Evolutionary conservation across 2,113 vertebrate species (phyloP).

Genomic region (Nothocercus nigrocapillus): DNA sequence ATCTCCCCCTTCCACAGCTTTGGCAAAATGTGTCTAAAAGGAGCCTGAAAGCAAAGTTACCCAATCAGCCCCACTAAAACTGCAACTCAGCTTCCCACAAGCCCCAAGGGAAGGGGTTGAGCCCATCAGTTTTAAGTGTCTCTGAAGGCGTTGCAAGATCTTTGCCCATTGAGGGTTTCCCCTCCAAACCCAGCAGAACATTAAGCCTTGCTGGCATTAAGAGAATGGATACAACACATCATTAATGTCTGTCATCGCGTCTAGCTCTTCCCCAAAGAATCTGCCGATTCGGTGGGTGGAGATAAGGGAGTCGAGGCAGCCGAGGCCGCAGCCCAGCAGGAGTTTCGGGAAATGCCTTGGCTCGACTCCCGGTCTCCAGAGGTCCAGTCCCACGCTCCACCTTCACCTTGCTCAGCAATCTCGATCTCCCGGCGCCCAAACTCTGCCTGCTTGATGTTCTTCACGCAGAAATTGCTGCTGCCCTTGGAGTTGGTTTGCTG

Average conservation of each 20-base stretch:
- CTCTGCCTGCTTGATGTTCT: slow-evolving; percentile 96
- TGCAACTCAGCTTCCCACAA: neutral
- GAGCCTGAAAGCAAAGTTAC: neutral
- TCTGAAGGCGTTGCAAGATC: neutral
- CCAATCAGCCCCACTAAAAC: neutral
- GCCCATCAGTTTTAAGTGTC: neutral
- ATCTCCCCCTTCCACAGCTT: neutral
- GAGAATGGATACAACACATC: neutral
- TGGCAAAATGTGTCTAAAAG: neutral
- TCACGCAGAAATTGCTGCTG: slow-evolving; percentile 95
- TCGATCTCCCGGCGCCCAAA: slow-evolving; percentile 95
- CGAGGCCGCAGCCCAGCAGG: neutral
- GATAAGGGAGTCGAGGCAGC: neutral
- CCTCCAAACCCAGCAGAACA: neutral
- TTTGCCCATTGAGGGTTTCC: neutral
- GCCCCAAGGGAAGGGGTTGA: neutral
- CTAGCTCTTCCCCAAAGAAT: neutral
- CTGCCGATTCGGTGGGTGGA: rapidly evolving
- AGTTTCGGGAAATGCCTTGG: neutral
- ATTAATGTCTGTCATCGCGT: rapidly evolving
- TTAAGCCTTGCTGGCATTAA: neutral
- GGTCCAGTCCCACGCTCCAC: neutral
- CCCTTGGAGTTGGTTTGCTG: slow-evolving; percentile 93
- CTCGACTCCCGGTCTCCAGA: neutral
- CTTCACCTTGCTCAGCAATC: slow-evolving; percentile 93